These are phyloP conservation scores for Meteorus colon DNA, from an alignment of 2,888 invertebrate species.

Conservation along the genomic window DNA sequence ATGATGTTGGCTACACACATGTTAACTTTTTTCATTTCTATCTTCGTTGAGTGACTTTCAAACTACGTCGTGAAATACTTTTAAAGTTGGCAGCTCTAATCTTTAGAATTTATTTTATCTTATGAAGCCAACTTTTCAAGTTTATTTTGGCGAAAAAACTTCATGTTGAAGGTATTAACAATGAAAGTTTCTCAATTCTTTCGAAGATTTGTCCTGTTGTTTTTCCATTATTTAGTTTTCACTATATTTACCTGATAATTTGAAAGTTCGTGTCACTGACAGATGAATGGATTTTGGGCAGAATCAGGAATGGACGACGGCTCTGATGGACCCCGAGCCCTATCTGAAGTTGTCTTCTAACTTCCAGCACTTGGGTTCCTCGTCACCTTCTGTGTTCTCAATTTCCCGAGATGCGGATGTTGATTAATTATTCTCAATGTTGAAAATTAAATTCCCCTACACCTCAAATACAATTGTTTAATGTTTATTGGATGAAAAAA, in stretches of 20 bases:
- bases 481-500: background rate
- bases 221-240: background rate
- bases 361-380: background rate
- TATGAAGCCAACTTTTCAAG: constrained; percentile 5
- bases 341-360: background rate
- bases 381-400: background rate
- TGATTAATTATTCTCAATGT: background rate
- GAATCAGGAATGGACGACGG: background rate
- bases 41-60: background rate
- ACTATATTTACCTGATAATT: background rate
- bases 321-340: background rate
- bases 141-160: constrained; percentile 16
- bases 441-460: background rate
- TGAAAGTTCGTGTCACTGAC: background rate
- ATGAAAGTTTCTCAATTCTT: background rate
- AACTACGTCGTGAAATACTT: background rate
- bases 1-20: background rate
- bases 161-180: background rate
- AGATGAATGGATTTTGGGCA: background rate
- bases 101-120: constrained; percentile 16
- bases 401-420: background rate
- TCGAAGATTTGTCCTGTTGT: background rate
- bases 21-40: background rate
- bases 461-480: background rate
- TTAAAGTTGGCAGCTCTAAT: background rate